Percentiles rank a stretch among this genome's conserved stretches.
Evolutionary conservation across 2,113 vertebrate species (phyloP).

Genomic region (Podocnemis expansa): DNA sequence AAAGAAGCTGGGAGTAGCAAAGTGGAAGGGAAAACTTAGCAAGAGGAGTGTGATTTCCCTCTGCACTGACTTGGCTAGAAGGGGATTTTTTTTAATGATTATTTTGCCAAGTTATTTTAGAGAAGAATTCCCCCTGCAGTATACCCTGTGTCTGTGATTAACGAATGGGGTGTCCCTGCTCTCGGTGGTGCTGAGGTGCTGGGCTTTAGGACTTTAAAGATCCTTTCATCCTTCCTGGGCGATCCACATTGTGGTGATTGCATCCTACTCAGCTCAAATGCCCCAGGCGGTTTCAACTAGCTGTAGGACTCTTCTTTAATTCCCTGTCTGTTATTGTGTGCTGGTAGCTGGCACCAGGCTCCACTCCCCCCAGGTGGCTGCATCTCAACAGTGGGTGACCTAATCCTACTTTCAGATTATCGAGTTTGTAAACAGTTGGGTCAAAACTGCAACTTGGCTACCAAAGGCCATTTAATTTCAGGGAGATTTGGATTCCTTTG

Average conservation of each 20-base stretch:
- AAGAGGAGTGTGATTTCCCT: accelerated
- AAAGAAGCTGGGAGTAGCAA: not conserved
- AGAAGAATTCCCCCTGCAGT: not conserved
- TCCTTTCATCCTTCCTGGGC: not conserved
- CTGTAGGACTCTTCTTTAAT: not conserved
- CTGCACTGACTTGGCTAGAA: not conserved
- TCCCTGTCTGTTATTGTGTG: not conserved
- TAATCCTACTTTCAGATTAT: not conserved
- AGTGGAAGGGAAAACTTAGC: not conserved
- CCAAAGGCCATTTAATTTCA: not conserved
- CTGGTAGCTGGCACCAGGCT: accelerated
- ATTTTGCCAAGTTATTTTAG: not conserved
- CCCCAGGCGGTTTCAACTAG: not conserved
- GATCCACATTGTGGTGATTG: not conserved
- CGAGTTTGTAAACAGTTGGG: not conserved
- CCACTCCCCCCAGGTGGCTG: not conserved
- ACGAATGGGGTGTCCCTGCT: not conserved
- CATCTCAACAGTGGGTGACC: accelerated
- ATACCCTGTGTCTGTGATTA: not conserved
- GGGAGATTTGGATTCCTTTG: not conserved
- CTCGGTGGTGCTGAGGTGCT: not conserved
- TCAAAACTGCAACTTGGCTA: not conserved
- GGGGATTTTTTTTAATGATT: not conserved
- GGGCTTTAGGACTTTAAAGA: not conserved
- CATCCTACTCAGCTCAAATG: not conserved